Evolutionary conservation across 37 sponge, comb jelly and placozoan species (phyloP), one percentile per base, ranked within the genome.

Genomic region (Oscarella lobularis): DNA sequence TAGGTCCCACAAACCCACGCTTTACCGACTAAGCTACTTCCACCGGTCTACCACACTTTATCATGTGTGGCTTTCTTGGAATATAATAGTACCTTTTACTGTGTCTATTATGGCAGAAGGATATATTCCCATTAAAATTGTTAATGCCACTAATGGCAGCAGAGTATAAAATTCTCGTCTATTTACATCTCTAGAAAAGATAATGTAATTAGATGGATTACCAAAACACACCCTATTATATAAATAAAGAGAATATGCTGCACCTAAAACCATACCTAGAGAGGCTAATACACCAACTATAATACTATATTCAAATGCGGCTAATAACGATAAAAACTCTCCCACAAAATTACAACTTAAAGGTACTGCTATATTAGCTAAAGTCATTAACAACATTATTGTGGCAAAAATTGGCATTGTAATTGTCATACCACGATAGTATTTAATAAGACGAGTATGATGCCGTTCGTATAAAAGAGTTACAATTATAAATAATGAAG

Each of bases 181-280:
- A 83, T 76, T 83, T 68, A 90, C 76, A 74, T 81, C 87, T 33
- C 87, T 80, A 54, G 75, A 40, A 74, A 66, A 77, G 39, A 39
- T 36, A 33, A 83, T 54, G 78, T 77, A 83, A 3, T 71, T 80
- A 3, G 91, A 83, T 35, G 79, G 67, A 31, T 6, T 27, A 5
- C 91, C 91, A 86, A 86, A 90, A 83, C 82, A 81, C 37, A 90
- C 79, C 67, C 91, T 77, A 86, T 90, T 90, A 83, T 84, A 90
- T 35, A 90, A 74, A 78, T 86, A 90, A 71, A 90, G 74, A 39
- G 87, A 86, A 86, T 90, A 90, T 40, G 41, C 87, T 2, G 81
- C 87, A 5, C 82, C 83, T 35, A 86, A 71, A 48, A 90, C 84
- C 39, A 80, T 74, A 3, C 87, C 85, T 66, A 66, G 72, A 14